Conservation (phyloP, 2,888 invertebrate species). For the Allolobophora icterica region DNA sequence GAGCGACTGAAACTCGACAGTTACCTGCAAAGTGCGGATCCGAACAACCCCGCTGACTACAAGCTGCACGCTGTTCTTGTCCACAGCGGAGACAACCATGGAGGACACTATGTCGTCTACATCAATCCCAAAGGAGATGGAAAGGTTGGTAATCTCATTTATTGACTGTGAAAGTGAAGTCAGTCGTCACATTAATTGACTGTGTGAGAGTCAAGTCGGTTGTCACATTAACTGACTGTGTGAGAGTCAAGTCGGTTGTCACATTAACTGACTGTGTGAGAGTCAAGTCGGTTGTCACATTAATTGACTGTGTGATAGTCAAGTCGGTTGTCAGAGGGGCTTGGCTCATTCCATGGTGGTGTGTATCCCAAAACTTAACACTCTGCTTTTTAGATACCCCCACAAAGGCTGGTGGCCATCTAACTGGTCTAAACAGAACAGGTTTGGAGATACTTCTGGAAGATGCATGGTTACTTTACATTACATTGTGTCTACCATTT, state of each 20-base stretch:
- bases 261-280: neutral
- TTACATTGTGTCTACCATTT: too few relatives aligned
- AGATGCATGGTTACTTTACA: too few relatives aligned
- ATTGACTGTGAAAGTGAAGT: neutral
- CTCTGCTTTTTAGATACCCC: too few relatives aligned
- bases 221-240: too few relatives aligned
- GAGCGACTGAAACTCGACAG: conserved; percentile 69
- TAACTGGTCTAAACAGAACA: too few relatives aligned
- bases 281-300: too few relatives aligned
- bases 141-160: conserved; percentile 71
- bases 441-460: too few relatives aligned
- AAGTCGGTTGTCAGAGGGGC: neutral
- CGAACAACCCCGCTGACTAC: conserved; percentile 72
- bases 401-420: too few relatives aligned
- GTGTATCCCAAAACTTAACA: too few relatives aligned
- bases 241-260: neutral
- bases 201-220: too few relatives aligned
- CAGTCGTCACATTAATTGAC: neutral
- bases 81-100: conserved; percentile 99
- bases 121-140: conserved; percentile 95
- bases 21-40: conserved; percentile 71
- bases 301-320: neutral
- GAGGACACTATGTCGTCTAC: conserved; percentile 98
- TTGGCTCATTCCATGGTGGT: too few relatives aligned
- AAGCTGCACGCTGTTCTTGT: conserved; percentile 94